Conservation (phyloP, 2,888 invertebrate species). For the Platycnemis pennipes region DNA sequence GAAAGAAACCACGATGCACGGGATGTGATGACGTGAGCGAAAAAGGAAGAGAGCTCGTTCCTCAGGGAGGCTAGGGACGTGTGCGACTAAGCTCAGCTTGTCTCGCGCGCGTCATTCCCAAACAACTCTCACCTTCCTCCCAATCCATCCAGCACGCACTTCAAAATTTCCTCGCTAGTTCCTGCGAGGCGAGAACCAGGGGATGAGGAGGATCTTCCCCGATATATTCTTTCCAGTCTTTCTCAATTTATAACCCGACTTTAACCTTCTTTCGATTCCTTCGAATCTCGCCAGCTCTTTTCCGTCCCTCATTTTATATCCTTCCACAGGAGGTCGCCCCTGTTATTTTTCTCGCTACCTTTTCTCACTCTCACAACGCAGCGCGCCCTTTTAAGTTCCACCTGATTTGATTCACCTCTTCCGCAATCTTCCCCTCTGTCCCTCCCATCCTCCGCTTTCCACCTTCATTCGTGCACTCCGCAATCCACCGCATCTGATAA, state of each 20-base stretch:
- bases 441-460: not conserved
- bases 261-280: not conserved
- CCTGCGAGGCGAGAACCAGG: not conserved
- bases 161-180: not conserved
- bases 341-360: not conserved
- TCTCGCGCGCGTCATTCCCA: too few species aligned
- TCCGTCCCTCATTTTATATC: not conserved
- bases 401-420: constrained; percentile 24
- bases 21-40: not conserved
- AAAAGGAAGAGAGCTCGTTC: not conserved
- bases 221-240: not conserved
- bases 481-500: not conserved
- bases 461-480: not conserved
- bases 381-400: not conserved
- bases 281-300: not conserved
- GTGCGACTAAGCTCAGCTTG: not conserved
- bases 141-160: not conserved
- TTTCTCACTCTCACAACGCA: not conserved
- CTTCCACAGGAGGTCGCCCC: not conserved
- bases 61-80: not conserved
- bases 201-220: not conserved
- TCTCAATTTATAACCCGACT: not conserved
- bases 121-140: too few species aligned
- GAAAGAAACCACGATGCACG: not conserved
- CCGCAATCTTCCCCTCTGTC: not conserved